Evolutionary conservation across 2,888 invertebrate species (phyloP).

Genomic region (Noctua comes): DNA sequence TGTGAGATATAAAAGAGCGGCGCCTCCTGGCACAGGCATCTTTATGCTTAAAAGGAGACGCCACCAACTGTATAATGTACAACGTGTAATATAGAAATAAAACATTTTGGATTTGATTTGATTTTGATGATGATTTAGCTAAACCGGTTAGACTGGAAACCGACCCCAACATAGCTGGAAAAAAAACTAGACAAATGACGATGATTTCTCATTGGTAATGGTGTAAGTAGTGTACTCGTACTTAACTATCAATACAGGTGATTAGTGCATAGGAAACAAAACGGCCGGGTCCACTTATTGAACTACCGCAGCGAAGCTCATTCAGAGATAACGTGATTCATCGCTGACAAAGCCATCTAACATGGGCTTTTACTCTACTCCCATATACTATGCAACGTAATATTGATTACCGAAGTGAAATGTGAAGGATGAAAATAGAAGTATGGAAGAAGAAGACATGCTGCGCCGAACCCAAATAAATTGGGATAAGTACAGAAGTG

Average conservation of each 20-base stretch:
- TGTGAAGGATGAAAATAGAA: too few relatives aligned
- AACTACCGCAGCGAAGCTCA: neutral
- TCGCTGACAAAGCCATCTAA: neutral
- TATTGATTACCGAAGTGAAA: neutral
- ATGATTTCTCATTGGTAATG: neutral
- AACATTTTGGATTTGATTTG: too few relatives aligned
- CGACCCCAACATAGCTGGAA: neutral
- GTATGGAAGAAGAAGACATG: too few relatives aligned
- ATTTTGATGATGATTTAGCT: neutral
- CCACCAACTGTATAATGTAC: too few relatives aligned
- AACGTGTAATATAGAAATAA: too few relatives aligned
- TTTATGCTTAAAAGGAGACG: too few relatives aligned
- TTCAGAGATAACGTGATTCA: neutral
- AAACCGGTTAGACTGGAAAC: neutral
- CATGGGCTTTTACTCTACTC: neutral
- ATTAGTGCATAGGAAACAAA: neutral
- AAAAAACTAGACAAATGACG: slow-evolving; percentile 1
- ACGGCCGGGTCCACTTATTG: neutral
- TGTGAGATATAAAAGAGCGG: too few relatives aligned
- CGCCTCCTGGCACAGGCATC: too few relatives aligned
- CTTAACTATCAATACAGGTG: neutral
- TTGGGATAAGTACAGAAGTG: neutral
- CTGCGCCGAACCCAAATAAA: too few relatives aligned
- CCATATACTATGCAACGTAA: neutral
- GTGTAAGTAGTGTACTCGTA: neutral